Evolutionary conservation across 2,888 invertebrate genomes (phyloP), one percentile per base, ranked within the genome.

Genomic region (Koerneria pararmatus): DNA sequence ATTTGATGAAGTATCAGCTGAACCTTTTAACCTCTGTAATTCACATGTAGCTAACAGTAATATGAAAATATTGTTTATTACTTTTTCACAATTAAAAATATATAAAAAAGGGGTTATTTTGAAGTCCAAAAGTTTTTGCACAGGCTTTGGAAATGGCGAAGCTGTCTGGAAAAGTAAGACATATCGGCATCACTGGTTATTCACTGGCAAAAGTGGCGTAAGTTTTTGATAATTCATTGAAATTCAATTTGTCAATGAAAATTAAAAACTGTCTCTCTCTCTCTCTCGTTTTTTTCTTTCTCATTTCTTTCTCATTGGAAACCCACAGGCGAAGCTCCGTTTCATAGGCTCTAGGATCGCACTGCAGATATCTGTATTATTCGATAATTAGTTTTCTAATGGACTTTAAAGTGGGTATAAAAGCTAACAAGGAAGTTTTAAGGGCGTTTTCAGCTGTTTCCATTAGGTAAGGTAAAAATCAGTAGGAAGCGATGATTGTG

Each of bases 121-220:
- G 32, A 15, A 19, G 6, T 60, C 15, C 34, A n/a, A n/a, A n/a
- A 15, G 8, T 24, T 19, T 19, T 22, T n/a, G 22, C 60, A 29
- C 2, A 94, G 2, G 88, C 90, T 0, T 84, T 95, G 15, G 89
- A 90, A 74, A 88, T 88, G 77, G 88, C 91, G 8, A 89, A 91
- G 1, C 87, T 88, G 34, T 88, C 89, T 53, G 87, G 87, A 8
- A 87, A 88, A 80, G 90, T 90, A 0, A 88, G 88, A 70, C 90
- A 87, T 82, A 91, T 95, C 72, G 95, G 95, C 0, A 85, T 94
- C 11, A 93, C 93, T 0, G 86, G 86, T 1, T 95, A 95, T 84
- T 90, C 92, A 1, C 85, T 94, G 8, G 88, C 89, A 0, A 86
- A 89, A 31, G 86, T 95, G 79, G 89, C 89, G 84, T 90, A 91